Percentiles rank a stretch among this genome's conserved stretches.
These are phyloP conservation scores for Hydropsyche tenuis DNA, from an alignment of 1,140 invertebrate species.

Conservation along the genomic window DNA sequence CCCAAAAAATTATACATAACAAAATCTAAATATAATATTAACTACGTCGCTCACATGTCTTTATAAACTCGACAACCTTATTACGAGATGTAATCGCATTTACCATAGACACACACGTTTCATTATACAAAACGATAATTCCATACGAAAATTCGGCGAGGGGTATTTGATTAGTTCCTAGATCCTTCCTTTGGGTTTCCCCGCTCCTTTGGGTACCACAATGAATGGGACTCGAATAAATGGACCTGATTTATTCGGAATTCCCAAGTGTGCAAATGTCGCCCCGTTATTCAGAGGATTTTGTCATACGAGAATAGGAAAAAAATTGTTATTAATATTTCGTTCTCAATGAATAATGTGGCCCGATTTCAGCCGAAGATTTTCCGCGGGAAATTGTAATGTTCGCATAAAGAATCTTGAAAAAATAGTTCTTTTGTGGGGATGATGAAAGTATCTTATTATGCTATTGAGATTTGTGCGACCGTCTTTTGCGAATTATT, in stretches of 20 bases:
- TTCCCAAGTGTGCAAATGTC: slow-evolving; percentile 19
- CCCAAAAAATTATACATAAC: too few relatives aligned
- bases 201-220: too few relatives aligned
- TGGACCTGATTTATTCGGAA: slow-evolving; percentile 42
- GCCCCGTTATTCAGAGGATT: slow-evolving; percentile 11
- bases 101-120: too few relatives aligned
- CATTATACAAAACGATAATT: neutral
- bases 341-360: slow-evolving; percentile 10
- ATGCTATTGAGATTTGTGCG: too few relatives aligned
- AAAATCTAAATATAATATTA: too few relatives aligned
- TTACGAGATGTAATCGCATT: slow-evolving; percentile 12
- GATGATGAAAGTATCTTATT: too few relatives aligned
- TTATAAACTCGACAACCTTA: too few relatives aligned
- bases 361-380: neutral
- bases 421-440: too few relatives aligned
- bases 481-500: too few relatives aligned
- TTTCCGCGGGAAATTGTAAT: too few relatives aligned
- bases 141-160: slow-evolving; percentile 19
- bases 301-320: neutral
- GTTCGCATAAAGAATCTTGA: too few relatives aligned
- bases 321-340: slow-evolving; percentile 5
- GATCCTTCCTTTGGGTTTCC: slow-evolving; percentile 31
- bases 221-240: slow-evolving; percentile 35
- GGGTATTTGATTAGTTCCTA: slow-evolving; percentile 43
- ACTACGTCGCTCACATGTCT: too few relatives aligned